These are phyloP conservation scores for Malaclemys terrapin DNA, from an alignment of 2,113 vertebrate species.

Conservation along the genomic window DNA sequence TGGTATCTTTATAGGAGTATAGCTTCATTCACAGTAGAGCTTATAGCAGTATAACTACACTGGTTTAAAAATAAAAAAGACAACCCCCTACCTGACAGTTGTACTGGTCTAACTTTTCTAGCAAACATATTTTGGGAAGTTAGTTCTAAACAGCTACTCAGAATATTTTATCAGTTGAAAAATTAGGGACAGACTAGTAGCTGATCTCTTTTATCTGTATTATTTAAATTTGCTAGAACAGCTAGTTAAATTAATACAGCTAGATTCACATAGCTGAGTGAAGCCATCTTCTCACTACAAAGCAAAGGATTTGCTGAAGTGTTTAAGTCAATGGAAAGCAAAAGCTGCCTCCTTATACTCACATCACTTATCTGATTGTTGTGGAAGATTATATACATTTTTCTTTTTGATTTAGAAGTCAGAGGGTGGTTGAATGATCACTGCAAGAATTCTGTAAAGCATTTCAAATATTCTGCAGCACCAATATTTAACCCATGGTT, in stretches of 20 bases:
- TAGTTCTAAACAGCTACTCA: not conserved
- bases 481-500: constrained; percentile 5
- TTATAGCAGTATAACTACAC: not conserved
- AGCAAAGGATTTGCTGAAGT: constrained; percentile 14
- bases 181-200: not conserved
- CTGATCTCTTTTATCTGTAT: not conserved
- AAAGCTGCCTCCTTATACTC: not conserved
- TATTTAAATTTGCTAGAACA: not conserved
- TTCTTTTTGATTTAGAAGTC: constrained; percentile 36
- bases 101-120: not conserved
- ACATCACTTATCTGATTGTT: constrained; percentile 24
- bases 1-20: not conserved
- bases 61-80: not conserved
- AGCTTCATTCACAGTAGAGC: not conserved
- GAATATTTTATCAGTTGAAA: not conserved
- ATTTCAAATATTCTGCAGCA: constrained; percentile 53
- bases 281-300: not conserved
- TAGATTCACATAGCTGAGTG: not conserved
- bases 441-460: not conserved
- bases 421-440: constrained; percentile 28
- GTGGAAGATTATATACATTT: constrained; percentile 11
- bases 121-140: not conserved
- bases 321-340: constrained; percentile 11
- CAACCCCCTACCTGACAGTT: not conserved
- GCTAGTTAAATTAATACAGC: not conserved